Percentiles rank a stretch among this genome's conserved stretches.
Conservation (phyloP, 2,113 vertebrate species). For the Cephalopholis sonnerati region DNA sequence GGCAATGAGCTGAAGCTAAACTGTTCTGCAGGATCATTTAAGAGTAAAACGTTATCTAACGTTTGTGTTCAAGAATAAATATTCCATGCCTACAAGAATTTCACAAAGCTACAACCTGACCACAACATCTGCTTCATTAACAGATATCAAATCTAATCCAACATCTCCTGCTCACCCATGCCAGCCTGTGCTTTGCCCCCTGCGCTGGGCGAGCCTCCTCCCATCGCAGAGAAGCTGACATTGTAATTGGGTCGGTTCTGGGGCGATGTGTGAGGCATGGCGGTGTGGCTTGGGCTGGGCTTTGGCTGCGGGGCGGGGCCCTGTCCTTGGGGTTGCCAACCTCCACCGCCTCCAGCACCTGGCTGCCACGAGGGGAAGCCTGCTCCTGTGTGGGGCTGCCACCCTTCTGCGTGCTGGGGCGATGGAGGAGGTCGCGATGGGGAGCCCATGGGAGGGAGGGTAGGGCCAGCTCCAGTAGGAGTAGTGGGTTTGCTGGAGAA, state of each 20-base stretch:
- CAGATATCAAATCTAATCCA: not conserved
- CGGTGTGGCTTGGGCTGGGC: conserved; percentile 83
- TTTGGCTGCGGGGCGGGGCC: conserved; percentile 76
- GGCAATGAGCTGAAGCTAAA: no score
- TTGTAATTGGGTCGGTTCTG: conserved; percentile 98
- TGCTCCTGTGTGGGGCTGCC: conserved; percentile 85
- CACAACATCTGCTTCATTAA: not conserved
- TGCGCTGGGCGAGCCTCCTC: conserved; percentile 84
- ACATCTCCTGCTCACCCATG: conserved; percentile 85
- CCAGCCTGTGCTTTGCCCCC: conserved; percentile 85
- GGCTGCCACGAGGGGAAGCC: conserved; percentile 80
- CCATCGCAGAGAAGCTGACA: conserved; percentile 90
- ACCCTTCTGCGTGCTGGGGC: conserved; percentile 89
- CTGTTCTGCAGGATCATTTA: no score
- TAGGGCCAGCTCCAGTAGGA: conserved; percentile 91
- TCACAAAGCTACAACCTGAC: not conserved
- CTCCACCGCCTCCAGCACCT: conserved; percentile 60
- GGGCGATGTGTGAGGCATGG: conserved; percentile 91
- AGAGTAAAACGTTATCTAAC: no score
- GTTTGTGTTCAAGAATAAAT: no score
- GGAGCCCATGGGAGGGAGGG: conserved; percentile 91
- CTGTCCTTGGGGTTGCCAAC: conserved; percentile 87
- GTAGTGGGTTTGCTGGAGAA: conserved; percentile 97
- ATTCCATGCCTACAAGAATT: not conserved
- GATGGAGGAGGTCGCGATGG: conserved; percentile 92